Percentiles rank a stretch among this genome's conserved stretches.
These are phyloP conservation scores for Rhizoglyphus robini DNA, from an alignment of 1,140 invertebrate species.

Conservation along the genomic window DNA sequence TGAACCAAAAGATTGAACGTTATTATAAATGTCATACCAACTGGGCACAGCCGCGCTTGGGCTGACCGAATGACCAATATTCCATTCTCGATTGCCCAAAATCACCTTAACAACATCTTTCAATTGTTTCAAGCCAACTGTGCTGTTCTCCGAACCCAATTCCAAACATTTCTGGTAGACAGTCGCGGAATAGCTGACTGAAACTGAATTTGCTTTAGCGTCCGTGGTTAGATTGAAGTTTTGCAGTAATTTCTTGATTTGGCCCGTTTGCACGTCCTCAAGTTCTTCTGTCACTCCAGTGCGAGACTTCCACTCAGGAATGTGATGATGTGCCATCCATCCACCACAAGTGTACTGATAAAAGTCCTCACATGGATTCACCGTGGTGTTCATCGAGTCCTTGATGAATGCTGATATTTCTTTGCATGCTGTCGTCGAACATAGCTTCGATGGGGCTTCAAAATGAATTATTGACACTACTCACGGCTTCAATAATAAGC, in stretches of 20 bases:
- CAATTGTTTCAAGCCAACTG: background rate
- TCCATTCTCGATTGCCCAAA: background rate
- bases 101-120: background rate
- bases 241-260: background rate
- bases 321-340: slow-evolving; percentile 42
- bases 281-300: background rate
- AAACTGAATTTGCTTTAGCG: background rate
- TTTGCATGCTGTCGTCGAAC: slow-evolving; percentile 10
- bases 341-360: slow-evolving; percentile 52
- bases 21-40: too few species aligned
- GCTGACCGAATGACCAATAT: background rate
- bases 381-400: slow-evolving; percentile 38
- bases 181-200: background rate
- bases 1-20: background rate
- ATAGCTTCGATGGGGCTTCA: slow-evolving; percentile 9
- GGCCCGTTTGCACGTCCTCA: background rate
- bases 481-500: too few species aligned
- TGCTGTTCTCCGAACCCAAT: background rate
- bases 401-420: slow-evolving; percentile 41
- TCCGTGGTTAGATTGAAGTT: background rate
- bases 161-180: slow-evolving; percentile 9
- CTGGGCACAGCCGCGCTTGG: too few species aligned
- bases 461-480: too few species aligned
- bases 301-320: slow-evolving; percentile 39
- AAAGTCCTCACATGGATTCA: slow-evolving; percentile 50